Conservation (phyloP, 2,797 vertebrate genomes). For the Sebastes dallii region DNA sequence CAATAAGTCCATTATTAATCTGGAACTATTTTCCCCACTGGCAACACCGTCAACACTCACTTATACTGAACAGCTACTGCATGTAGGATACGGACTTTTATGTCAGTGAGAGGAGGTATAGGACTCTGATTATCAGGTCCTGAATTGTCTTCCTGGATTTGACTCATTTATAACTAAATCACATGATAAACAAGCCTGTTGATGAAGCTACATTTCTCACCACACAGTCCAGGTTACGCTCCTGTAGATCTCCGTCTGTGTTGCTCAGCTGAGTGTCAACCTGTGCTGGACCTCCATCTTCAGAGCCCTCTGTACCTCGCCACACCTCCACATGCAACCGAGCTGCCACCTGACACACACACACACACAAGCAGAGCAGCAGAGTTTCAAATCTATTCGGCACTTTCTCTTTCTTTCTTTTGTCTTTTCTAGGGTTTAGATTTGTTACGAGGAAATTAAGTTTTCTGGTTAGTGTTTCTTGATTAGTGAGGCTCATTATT, state of each 20-base stretch:
- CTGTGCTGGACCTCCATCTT: conserved; percentile 56
- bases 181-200: not conserved
- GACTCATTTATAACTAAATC: not conserved
- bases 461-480: not conserved
- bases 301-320: conserved; percentile 83
- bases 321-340: conserved; percentile 89
- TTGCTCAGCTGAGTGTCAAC: conserved; percentile 65
- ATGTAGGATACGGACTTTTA: not conserved
- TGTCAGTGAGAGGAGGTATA: not conserved
- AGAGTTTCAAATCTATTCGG: not conserved
- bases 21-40: not conserved
- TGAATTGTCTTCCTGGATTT: not conserved
- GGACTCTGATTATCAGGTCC: not conserved
- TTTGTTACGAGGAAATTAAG: not conserved
- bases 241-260: conserved; percentile 82
- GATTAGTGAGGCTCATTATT: not conserved
- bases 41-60: not conserved
- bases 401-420: not conserved
- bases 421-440: not conserved
- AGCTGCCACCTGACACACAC: conserved; percentile 82
- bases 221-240: conserved; percentile 73
- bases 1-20: conserved; percentile 8
- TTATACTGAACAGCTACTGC: not conserved
- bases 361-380: not conserved
- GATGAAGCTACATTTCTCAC: conserved; percentile 44